Evolutionary conservation across 1,140 invertebrate species (phyloP).

Genomic region (Ridgeia piscesae): DNA sequence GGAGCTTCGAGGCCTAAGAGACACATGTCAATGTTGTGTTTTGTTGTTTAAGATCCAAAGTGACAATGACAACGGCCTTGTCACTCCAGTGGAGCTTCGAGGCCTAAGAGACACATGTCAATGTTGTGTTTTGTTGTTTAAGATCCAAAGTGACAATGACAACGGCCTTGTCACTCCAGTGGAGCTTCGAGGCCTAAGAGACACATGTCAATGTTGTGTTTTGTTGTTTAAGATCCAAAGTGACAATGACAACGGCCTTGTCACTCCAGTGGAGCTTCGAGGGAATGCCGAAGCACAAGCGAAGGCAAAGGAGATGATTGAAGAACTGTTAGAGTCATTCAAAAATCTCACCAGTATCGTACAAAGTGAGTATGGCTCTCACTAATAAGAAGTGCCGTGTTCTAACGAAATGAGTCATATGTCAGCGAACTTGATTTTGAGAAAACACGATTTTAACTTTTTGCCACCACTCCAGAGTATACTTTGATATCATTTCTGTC

Average conservation of each 20-base stretch:
- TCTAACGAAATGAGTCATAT: no score
- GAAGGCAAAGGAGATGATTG: slow-evolving; percentile 63
- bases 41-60: no score
- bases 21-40: no score
- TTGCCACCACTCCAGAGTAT: no score
- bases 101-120: no score
- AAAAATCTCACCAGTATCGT: not conserved
- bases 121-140: slow-evolving; percentile 15
- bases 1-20: no score
- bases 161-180: slow-evolving; percentile 30
- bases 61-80: no score
- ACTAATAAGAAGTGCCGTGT: no score
- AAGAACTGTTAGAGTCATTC: slow-evolving; percentile 45
- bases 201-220: not conserved
- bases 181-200: slow-evolving; percentile 62
- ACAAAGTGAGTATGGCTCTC: not conserved
- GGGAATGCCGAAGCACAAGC: slow-evolving; percentile 61
- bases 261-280: slow-evolving; percentile 48
- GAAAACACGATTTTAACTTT: no score
- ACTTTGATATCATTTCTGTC: no score
- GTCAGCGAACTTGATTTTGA: no score
- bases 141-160: slow-evolving; percentile 30
- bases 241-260: slow-evolving; percentile 23
- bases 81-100: no score
- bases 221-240: slow-evolving; percentile 27